Evolutionary conservation across 2,797 vertebrate species (phyloP).

Genomic region (Zalophus californianus): DNA sequence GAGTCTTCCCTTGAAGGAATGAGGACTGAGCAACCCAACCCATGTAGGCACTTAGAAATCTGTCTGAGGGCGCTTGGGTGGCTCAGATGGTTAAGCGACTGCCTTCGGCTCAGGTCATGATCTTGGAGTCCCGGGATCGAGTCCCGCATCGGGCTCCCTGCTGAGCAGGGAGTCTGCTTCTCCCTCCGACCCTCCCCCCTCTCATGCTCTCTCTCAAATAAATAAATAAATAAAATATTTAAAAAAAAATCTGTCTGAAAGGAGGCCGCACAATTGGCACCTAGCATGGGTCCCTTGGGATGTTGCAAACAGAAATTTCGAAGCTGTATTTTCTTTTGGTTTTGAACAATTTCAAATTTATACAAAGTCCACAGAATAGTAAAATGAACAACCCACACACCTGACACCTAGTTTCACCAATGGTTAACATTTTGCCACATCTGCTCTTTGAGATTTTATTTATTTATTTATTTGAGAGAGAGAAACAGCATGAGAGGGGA

Average conservation of each 20-base stretch:
- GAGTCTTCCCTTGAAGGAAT: not conserved
- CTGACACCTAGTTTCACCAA: not conserved
- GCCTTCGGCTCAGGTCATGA: too few species aligned
- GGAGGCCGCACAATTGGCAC: not conserved
- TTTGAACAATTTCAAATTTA: not conserved
- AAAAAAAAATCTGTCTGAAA: not conserved
- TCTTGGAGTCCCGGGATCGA: too few species aligned
- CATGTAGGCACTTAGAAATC: not conserved
- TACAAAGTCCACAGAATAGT: not conserved
- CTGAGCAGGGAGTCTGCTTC: too few species aligned
- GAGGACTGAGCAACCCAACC: not conserved
- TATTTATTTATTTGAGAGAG: too few species aligned
- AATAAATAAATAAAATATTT: too few species aligned
- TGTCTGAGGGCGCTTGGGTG: not conserved
- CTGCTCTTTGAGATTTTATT: not conserved
- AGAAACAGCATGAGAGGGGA: too few species aligned
- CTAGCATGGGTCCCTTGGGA: not conserved
- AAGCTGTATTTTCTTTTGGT: not conserved
- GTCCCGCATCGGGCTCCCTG: too few species aligned
- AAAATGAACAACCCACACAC: constrained; percentile 14
- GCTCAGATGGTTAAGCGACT: too few species aligned
- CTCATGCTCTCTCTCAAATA: too few species aligned
- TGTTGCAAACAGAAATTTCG: not conserved
- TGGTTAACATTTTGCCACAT: constrained; percentile 1
- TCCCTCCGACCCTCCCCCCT: too few species aligned